Base-by-base conservation (phyloP, 2,797 vertebrate species). In the Pseudopleuronectes americanus region DNA sequence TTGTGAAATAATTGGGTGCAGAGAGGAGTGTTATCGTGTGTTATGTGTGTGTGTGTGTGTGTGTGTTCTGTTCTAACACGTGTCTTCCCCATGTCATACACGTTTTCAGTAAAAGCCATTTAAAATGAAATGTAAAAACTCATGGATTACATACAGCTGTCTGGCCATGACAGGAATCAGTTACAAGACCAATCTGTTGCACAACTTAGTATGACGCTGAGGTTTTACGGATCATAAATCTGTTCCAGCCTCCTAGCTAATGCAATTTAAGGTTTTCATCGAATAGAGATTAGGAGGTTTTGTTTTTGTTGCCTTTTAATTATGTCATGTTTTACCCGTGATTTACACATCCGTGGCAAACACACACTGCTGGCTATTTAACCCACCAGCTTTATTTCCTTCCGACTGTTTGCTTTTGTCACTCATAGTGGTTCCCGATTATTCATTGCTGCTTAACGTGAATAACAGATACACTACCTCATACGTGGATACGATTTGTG, bases 211-310 rank as follows among this genome's bases (percentile, higher is more conserved):
- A 33, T 3, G 10, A 9, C 9, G 41, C 41, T 43, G 41, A 43
- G 16, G 14, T 41, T 41, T 24, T 51, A 72, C 72, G 52, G 68
- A 68, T 74, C 31, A 36, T 28, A 36, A 76, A 71, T 79, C 71
- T 86, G 65, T 81, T 71, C 71, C 64, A 77, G 68, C 74, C 59
- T 81, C 60, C 64, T 52, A 45, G 56, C 58, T 13, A 3, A 52
- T 59, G 38, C 28, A 57, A 36, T 49, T 33, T 57, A 43, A 4
- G 23, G 33, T 28, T 49, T 49, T 60, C 7, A 68, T 8, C 0
- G 19, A 31, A 33, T 31, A 52, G 28, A 10, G 1, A 24, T 54
- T 22, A 31, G 28, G 28, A 31, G 6, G 28, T 31, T 31, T 31
- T 4, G 2, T 33, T 24, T 45, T 36, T 7, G 28, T 31, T 31